phyloP scores from a whole-genome alignment of 2,113 vertebrate genomes.

The Meles meles region DNA sequence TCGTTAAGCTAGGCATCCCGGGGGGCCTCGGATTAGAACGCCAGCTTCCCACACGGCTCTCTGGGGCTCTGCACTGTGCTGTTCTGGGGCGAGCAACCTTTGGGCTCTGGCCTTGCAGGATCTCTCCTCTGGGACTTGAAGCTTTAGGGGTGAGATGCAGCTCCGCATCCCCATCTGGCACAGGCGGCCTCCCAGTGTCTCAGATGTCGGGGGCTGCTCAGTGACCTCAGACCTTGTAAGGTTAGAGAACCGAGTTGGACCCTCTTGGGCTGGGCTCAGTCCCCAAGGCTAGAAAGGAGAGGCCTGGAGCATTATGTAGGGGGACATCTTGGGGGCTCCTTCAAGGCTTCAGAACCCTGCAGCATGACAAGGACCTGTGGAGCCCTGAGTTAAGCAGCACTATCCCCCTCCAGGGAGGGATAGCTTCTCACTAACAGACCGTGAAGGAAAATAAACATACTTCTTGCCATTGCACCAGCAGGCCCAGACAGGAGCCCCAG shows the following conservation, averaged over 20 bases:
- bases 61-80: background rate
- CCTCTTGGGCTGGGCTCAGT: background rate
- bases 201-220: background rate
- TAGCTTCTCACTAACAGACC: background rate
- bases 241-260: background rate
- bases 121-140: background rate
- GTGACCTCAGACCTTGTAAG: background rate
- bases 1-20: slow-evolving; percentile 53
- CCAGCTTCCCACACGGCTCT: background rate
- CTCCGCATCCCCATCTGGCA: background rate
- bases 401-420: background rate
- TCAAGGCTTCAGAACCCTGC: background rate
- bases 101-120: background rate
- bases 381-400: too few species aligned
- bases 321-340: too few species aligned
- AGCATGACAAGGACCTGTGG: background rate
- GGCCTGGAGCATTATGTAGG: background rate
- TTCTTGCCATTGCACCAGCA: background rate
- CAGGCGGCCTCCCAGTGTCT: background rate
- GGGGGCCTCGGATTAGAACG: background rate
- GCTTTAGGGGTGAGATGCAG: background rate
- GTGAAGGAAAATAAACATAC: background rate
- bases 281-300: background rate
- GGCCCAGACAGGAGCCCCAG: background rate
- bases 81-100: background rate